Evolutionary conservation across 1,140 invertebrate species (phyloP).

Genomic region (Chrysoperla carnea): DNA sequence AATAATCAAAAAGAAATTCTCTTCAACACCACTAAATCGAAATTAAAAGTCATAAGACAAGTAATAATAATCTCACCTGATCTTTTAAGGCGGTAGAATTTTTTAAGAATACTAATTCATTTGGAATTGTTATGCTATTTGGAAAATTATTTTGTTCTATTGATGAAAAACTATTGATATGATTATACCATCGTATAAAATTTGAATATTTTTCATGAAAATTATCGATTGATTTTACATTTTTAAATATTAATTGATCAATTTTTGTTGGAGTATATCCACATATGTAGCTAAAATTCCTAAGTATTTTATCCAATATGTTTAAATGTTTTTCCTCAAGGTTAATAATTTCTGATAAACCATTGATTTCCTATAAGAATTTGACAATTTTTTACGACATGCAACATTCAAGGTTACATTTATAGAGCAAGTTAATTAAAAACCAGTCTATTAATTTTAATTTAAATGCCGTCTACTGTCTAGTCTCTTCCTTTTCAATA

Average conservation of each 20-base stretch:
- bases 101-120: constrained; percentile 13
- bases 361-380: constrained; percentile 8
- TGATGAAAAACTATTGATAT: constrained; percentile 34
- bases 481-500: too few relatives aligned
- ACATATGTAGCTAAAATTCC: constrained; percentile 32
- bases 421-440: neutral
- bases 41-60: constrained; percentile 1
- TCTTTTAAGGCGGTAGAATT: constrained; percentile 16
- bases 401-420: neutral
- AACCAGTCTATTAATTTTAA: neutral
- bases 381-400: constrained; percentile 4
- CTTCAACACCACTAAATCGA: constrained; percentile 8
- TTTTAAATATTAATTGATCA: constrained; percentile 28
- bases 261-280: constrained; percentile 29
- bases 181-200: constrained; percentile 36
- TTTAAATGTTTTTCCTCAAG: constrained; percentile 11
- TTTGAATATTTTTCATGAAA: constrained; percentile 23
- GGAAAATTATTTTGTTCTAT: constrained; percentile 27
- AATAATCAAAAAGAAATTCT: constrained; percentile 9
- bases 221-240: constrained; percentile 18
- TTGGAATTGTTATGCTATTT: constrained; percentile 10
- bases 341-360: constrained; percentile 7
- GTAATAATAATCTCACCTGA: constrained; percentile 21
- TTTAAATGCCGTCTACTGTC: neutral
- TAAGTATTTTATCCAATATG: constrained; percentile 23